These are phyloP conservation scores for Mythimna albipuncta DNA, from an alignment of 2,888 invertebrate species.

Conservation along the genomic window DNA sequence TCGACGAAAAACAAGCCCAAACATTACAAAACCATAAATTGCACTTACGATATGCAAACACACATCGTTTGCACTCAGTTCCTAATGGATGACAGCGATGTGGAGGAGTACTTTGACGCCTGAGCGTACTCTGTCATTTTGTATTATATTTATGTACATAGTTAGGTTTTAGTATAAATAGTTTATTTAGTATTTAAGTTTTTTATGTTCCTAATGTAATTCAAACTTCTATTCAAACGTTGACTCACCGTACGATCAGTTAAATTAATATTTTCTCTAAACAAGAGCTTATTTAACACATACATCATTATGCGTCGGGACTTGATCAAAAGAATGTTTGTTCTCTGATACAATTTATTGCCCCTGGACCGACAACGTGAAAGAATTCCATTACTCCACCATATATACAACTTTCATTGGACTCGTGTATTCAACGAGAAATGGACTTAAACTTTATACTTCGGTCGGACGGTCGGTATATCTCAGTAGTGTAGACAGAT, in stretches of 20 bases:
- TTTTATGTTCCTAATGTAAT: slow-evolving; percentile 40
- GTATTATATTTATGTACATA: no score
- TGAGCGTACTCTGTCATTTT: no score
- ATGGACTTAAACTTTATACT: slow-evolving; percentile 17
- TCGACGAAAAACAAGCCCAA: slow-evolving; percentile 3
- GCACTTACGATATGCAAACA: slow-evolving; percentile 38
- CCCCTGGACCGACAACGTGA: not conserved
- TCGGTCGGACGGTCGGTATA: not conserved
- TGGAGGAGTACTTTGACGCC: no score
- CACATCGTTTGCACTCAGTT: slow-evolving; percentile 26
- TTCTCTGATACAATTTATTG: slow-evolving; percentile 46
- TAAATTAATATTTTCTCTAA: slow-evolving; percentile 31
- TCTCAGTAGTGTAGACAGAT: slow-evolving; percentile 22
- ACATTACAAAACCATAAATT: slow-evolving; percentile 39
- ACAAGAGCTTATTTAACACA: slow-evolving; percentile 39
- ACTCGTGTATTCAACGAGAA: slow-evolving; percentile 11
- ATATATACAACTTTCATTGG: not conserved
- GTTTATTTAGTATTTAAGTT: no score
- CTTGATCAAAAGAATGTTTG: slow-evolving; percentile 41
- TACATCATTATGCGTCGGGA: slow-evolving; percentile 41
- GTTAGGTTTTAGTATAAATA: no score
- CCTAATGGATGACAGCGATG: no score
- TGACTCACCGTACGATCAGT: slow-evolving; percentile 34
- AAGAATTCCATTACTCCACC: slow-evolving; percentile 26
- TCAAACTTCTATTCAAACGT: slow-evolving; percentile 28